Base-by-base conservation (phyloP, 2,113 vertebrate species). In the Pholis gunnellus region DNA sequence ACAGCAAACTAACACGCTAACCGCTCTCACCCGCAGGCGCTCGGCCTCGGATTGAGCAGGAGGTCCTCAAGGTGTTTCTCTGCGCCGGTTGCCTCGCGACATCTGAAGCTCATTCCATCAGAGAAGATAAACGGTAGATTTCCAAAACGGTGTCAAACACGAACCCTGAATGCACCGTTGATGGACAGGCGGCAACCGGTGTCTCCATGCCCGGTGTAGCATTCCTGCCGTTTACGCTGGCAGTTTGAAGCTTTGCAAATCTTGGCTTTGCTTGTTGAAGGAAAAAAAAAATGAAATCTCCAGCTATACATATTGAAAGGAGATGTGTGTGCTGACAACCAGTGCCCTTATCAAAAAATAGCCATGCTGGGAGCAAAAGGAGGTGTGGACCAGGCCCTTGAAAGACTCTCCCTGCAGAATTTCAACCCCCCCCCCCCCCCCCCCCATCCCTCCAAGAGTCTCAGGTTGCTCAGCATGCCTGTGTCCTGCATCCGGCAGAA, bases 301-400 rank as follows among this genome's bases (percentile, higher is more conserved):
- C 76, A 84, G 80, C 82, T 78, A 74, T 84, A 87, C 76, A 85
- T 88, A 87, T 68, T 85, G 88, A 89, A 86, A 81, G 77, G 75
- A 78, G 65, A 72, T 48, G 64, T 57, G 69, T 82, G 87, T 31
- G 67, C 81, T 75, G 84, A 87, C 84, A 90, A 86, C 25, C 78
- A 73, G 74, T 85, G 79, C 66, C 88, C 90, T 94, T 94, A 92
- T 95, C 93, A 93, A 93, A 94, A 92, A 91, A 84, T 68, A 83
- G 75, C 46, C 93, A 85, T 78, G 87, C 94, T 92, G 90, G 69
- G 92, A 87, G 86, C 61, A 88, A 89, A 89, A 82, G 70, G 68
- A 87, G 84, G 76, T 56, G 76, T 22, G 17, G 85, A 86, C 79
- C 68, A 66, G 72, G 71, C 74, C 81, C 80, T 85, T 90, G 81